A percentile compares a stretch with the other conserved stretches of the same genome.
Conservation (phyloP, 2,888 invertebrate species). For the Acanthoscelides obtectus region DNA sequence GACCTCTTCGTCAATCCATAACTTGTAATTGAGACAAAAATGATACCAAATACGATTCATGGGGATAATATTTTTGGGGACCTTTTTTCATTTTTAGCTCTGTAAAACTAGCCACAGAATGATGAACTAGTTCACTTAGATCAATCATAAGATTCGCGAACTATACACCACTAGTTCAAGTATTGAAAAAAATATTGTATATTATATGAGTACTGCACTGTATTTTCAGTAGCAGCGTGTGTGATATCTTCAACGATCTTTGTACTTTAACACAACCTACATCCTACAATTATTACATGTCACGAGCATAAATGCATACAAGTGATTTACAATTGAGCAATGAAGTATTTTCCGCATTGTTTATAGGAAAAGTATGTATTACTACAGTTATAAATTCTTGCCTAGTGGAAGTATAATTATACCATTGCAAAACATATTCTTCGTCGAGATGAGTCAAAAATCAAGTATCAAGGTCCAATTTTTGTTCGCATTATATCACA, state of each 20-base stretch:
- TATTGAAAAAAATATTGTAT: no score
- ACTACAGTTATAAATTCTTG: not conserved
- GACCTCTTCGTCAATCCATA: no score
- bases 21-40: no score
- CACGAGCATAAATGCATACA: not conserved
- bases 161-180: no score
- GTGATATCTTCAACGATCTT: not conserved
- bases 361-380: not conserved
- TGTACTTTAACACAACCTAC: not conserved
- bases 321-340: not conserved
- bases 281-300: not conserved
- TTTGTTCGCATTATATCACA: no score
- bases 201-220: not conserved
- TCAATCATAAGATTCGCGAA: no score
- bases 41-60: no score
- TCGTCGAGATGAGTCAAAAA: not conserved
- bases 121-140: no score
- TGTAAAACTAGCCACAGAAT: no score
- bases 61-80: no score
- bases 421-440: not conserved
- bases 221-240: not conserved
- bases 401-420: not conserved
- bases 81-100: no score
- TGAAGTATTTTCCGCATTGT: not conserved
- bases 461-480: no score